Conservation (phyloP, 2,797 vertebrate genomes). For the Enteromius mattozi region DNA sequence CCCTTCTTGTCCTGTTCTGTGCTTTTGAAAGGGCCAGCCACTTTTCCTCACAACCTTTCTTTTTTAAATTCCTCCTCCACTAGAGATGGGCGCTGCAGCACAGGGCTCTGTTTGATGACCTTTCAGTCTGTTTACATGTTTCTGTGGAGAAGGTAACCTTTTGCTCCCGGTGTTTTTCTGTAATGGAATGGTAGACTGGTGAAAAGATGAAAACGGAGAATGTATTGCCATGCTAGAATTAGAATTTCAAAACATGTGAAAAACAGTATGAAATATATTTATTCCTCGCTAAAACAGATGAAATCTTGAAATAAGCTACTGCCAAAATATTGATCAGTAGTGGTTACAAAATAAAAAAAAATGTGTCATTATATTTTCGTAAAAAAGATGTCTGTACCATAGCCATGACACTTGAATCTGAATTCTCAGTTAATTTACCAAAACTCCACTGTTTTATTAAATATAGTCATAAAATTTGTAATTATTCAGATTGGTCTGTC, state of each 20-base stretch:
- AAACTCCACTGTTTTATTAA: background rate
- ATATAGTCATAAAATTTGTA: background rate
- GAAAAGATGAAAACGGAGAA: slow-evolving; percentile 39
- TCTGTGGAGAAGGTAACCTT: slow-evolving; percentile 47
- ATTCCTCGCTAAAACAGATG: background rate
- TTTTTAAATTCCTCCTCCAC: slow-evolving; percentile 14
- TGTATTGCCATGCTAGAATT: slow-evolving; percentile 33
- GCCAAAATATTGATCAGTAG: background rate
- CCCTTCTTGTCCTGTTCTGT: slow-evolving; percentile 42
- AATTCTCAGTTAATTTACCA: background rate
- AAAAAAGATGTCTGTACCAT: background rate
- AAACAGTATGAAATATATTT: slow-evolving; percentile 32
- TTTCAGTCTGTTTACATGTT: slow-evolving; percentile 47
- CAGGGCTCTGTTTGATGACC: slow-evolving; percentile 39
- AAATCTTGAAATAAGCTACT: background rate
- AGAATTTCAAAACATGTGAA: slow-evolving; percentile 21
- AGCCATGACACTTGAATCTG: background rate
- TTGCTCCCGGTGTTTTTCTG: slow-evolving; percentile 45
- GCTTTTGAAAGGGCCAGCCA: slow-evolving; percentile 37
- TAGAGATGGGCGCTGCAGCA: slow-evolving; percentile 24
- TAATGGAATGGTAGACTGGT: slow-evolving; percentile 43
- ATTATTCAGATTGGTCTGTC: background rate
- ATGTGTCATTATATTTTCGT: background rate
- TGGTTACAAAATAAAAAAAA: background rate
- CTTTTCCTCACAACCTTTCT: slow-evolving; percentile 25